A percentile compares a stretch with the other conserved stretches of the same genome.
phyloP scores from a whole-genome alignment of 2,888 invertebrate species.

The Chymomyza fuscimana region DNA sequence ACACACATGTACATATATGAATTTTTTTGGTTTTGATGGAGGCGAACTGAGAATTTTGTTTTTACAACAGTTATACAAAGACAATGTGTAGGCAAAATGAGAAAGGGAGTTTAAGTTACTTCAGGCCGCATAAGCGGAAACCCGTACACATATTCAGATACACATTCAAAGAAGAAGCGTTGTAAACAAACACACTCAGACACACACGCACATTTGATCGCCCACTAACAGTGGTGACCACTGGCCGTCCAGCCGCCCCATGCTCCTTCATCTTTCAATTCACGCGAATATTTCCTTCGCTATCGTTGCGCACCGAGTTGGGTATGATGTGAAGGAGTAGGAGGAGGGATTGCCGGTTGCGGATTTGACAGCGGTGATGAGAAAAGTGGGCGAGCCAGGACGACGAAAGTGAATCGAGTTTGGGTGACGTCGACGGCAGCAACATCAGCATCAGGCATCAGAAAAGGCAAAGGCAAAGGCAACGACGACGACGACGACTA shows the following conservation, averaged over 20 bases:
- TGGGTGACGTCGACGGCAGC: constrained; percentile 55
- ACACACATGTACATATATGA: constrained; percentile 12
- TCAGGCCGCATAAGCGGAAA: neutral
- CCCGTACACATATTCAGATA: neutral
- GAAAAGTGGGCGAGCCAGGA: constrained; percentile 49
- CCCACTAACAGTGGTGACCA: constrained; percentile 55
- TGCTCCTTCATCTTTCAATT: constrained; percentile 74
- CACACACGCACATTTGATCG: constrained; percentile 27
- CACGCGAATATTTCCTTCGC: constrained; percentile 73
- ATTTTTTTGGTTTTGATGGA: constrained; percentile 37
- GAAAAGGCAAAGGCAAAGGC: neutral
- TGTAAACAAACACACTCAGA: constrained; percentile 17
- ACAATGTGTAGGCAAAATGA: constrained; percentile 49
- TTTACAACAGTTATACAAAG: constrained; percentile 51
- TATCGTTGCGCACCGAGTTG: constrained; percentile 42
- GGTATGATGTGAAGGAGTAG: constrained; percentile 6
- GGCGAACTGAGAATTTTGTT: constrained; percentile 57
- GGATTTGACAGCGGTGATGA: constrained; percentile 5
- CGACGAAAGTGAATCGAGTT: constrained; percentile 68
- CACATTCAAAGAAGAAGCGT: neutral
- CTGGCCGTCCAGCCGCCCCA: constrained; percentile 41
- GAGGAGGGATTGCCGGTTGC: constrained; percentile 15
- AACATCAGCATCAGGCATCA: no score
- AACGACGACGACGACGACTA: constrained; percentile 43
- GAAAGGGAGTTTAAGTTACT: neutral